Base-by-base conservation (phyloP, 1,140 invertebrate genomes). In the Oryzaephilus surinamensis region DNA sequence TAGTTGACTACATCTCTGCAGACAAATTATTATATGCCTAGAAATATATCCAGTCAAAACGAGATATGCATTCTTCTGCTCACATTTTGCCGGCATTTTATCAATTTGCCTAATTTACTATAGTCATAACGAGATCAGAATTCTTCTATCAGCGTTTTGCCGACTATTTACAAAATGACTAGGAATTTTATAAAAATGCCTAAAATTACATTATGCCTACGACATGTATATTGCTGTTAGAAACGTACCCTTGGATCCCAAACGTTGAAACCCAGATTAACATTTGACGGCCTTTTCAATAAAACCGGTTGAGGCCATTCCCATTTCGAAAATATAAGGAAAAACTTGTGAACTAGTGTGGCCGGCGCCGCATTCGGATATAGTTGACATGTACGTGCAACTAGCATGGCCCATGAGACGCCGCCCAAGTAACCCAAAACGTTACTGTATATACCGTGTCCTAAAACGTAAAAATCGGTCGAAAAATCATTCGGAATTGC, bases 361-460 rank as follows among this genome's bases (percentile, higher is more conserved):
- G 95, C 82, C 6, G 96, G 85, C 30, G 84, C 75, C 1, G 96
- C 95, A 69, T 97, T 96, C 1, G 97, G 97, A 70, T 99, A 99
- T 2, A 99, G 69, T 64, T 99, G 97, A 64, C 96, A 99, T 0
- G 92, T 96, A 48, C 96, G 70, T 0, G 97, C 97, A 1, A 99
- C 94, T 17, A 99, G 63, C 88, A 99, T 99, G 14, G 97, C 96
- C 97, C 97, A 99, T 0, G 93, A 97, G 15, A 99, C 94, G 41
- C 97, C 97, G 34, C 97, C 97, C 30, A 99, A 75, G 61, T 97
- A 99, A 13, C 97, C 97, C 44, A 99, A 66, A 0, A 86, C 87
- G 71, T 99, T 99, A 29, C 93, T 97, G 68, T 99, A 99, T 39
- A 99, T 93, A 23, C 95, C 93, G 66, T 93, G 87, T 53, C 75